Evolutionary conservation across 2,888 invertebrate species (phyloP).

Genomic region (Dasysyrphus albostriatus): DNA sequence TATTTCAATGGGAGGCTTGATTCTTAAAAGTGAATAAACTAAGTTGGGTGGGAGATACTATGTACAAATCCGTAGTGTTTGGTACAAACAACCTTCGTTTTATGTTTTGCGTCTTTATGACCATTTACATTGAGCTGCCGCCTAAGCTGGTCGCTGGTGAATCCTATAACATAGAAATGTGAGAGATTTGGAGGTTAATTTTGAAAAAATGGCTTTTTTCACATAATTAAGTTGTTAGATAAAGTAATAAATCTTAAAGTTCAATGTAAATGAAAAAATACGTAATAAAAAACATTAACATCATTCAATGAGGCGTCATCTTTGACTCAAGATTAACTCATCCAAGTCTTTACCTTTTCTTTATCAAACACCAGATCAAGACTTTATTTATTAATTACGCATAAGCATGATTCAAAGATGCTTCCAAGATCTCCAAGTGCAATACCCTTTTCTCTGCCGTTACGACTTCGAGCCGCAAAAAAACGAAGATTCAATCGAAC

Average conservation of each 20-base stretch:
- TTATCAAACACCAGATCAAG: conserved; percentile 7
- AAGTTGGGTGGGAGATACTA: too few relatives aligned
- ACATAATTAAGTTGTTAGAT: too few relatives aligned
- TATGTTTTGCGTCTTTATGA: too few relatives aligned
- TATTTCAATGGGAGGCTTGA: too few relatives aligned
- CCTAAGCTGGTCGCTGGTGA: too few relatives aligned
- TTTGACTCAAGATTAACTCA: conserved; percentile 12
- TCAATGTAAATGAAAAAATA: background rate
- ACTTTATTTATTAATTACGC: conserved; percentile 47
- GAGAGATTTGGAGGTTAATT: too few relatives aligned
- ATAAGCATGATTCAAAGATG: conserved; percentile 43
- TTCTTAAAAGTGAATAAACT: too few relatives aligned
- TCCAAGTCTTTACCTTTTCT: conserved; percentile 12
- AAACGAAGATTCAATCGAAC: conserved; percentile 37
- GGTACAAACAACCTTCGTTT: too few relatives aligned
- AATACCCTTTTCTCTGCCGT: conserved; percentile 37
- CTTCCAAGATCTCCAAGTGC: conserved; percentile 39
- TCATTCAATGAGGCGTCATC: conserved; percentile 33
- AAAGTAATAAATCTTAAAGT: background rate
- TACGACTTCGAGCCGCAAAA: background rate
- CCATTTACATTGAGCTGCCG: too few relatives aligned
- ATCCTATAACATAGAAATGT: too few relatives aligned
- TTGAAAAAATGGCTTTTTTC: too few relatives aligned
- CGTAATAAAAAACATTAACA: background rate
- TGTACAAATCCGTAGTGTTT: too few relatives aligned